Percentiles rank a stretch among this genome's conserved stretches.
Evolutionary conservation across 1,140 invertebrate genomes (phyloP).

Genomic region (Melitaea cinxia): DNA sequence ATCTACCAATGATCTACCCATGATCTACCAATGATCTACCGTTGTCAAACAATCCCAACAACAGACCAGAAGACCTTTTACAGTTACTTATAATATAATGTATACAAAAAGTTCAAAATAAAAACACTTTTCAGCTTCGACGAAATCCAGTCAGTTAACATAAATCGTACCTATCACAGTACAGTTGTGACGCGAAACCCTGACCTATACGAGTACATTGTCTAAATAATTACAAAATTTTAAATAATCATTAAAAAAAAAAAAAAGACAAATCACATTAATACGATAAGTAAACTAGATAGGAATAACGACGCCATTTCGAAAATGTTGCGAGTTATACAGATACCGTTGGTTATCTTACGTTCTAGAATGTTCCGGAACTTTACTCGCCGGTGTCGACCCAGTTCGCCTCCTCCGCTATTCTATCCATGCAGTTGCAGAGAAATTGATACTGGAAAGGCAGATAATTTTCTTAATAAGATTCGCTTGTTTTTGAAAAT

Average conservation of each 20-base stretch:
- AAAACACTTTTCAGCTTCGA: constrained; percentile 1
- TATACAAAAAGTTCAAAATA: constrained; percentile 1
- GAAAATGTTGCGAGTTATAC: no score
- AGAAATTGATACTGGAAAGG: constrained; percentile 93
- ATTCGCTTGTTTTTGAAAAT: no score
- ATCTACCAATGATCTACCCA: no score
- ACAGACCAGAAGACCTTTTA: no score
- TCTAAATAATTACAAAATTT: constrained; percentile 28
- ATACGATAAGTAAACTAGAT: constrained; percentile 35
- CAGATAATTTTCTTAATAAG: neutral
- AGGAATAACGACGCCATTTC: constrained; percentile 36
- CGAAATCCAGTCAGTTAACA: neutral
- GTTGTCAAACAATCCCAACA: no score
- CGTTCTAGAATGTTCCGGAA: neutral
- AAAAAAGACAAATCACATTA: constrained; percentile 38
- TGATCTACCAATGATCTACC: no score
- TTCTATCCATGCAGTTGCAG: constrained; percentile 96
- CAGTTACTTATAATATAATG: no score
- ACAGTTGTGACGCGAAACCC: constrained; percentile 25
- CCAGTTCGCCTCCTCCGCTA: constrained; percentile 94
- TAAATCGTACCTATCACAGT: constrained; percentile 37
- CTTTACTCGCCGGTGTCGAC: constrained; percentile 88
- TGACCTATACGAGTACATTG: constrained; percentile 20
- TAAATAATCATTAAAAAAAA: constrained; percentile 28
- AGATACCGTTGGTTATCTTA: constrained; percentile 36